Conservation (phyloP, 2,888 invertebrate species). For the Euzetes globulus region DNA sequence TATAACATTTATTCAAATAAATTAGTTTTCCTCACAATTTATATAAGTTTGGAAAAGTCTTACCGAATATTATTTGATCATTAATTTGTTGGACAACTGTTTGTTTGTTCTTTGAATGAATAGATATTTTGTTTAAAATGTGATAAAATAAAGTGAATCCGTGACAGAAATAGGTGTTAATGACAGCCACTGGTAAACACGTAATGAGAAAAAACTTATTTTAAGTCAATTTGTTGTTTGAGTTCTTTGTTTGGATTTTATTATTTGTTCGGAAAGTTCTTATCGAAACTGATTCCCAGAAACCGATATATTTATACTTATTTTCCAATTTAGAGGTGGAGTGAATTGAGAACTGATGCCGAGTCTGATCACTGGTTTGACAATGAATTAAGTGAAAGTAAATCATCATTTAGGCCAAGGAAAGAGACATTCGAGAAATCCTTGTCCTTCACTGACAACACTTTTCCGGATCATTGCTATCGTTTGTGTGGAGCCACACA, state of each 20-base stretch:
- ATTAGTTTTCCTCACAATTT: no score
- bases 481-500: neutral
- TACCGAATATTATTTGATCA: no score
- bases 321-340: constrained; percentile 18
- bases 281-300: neutral
- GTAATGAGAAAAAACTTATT: neutral
- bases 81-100: no score
- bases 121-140: neutral
- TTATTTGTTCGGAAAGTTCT: neutral
- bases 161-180: neutral
- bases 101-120: no score
- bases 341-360: neutral
- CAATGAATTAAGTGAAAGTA: constrained; percentile 23
- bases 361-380: constrained; percentile 10
- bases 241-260: neutral
- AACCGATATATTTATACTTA: constrained; percentile 14
- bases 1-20: no score
- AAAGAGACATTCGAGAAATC: neutral
- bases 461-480: constrained; percentile 29
- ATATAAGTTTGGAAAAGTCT: no score
- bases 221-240: neutral
- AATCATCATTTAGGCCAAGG: constrained; percentile 33
- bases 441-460: constrained; percentile 33
- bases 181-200: neutral
- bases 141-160: neutral